phyloP scores from a whole-genome alignment of 1,140 invertebrate genomes.

The Tetragnatha versicolor region DNA sequence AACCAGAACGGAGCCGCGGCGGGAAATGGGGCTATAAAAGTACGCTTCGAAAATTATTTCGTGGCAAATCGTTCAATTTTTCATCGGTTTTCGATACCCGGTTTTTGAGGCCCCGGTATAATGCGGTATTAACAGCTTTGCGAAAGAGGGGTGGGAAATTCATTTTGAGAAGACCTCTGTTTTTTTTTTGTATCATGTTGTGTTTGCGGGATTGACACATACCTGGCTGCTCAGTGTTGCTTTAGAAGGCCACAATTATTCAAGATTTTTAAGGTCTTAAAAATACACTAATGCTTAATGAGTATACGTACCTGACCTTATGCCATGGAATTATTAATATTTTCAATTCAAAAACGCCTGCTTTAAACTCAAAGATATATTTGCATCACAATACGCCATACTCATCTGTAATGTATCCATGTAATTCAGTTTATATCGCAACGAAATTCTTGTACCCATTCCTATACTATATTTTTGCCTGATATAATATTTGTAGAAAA shows the following conservation, averaged over 20 bases:
- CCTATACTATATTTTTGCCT: no score
- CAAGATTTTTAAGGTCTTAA: background rate
- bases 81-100: constrained; percentile 36
- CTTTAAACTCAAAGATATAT: no score
- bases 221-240: background rate
- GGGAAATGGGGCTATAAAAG: constrained; percentile 33
- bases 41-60: constrained; percentile 41
- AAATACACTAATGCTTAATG: background rate
- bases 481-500: no score
- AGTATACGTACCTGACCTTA: background rate
- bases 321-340: no score
- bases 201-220: no score
- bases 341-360: no score
- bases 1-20: constrained; percentile 4
- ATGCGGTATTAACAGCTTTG: constrained; percentile 17
- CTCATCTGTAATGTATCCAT: no score
- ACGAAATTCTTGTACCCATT: no score
- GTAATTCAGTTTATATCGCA: no score
- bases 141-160: background rate
- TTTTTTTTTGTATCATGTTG: no score
- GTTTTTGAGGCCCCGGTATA: background rate
- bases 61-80: constrained; percentile 46
- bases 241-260: background rate
- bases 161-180: no score
- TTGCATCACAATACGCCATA: no score